Percentiles rank a stretch among this genome's conserved stretches.
Conservation (phyloP, 2,888 invertebrate species). For the Melanotus villosus region DNA sequence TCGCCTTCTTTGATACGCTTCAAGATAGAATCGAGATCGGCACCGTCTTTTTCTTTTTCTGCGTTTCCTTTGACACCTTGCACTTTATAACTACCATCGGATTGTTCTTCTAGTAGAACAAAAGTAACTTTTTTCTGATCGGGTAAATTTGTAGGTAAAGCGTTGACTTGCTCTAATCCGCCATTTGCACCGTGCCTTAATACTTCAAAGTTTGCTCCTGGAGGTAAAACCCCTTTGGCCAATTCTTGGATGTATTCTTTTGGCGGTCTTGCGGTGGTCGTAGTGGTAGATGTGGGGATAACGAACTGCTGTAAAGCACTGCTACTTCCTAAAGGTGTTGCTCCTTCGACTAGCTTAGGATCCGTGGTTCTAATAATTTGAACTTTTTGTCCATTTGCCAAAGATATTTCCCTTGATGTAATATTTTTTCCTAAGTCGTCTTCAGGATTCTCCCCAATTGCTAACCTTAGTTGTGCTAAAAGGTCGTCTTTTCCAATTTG, state of each 20-base stretch:
- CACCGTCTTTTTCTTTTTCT: constrained; percentile 78
- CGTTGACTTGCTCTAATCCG: constrained; percentile 78
- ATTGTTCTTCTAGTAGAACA: constrained; percentile 88
- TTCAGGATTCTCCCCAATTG: constrained; percentile 78
- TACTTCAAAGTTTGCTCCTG: constrained; percentile 85
- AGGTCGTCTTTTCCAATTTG: constrained; percentile 80
- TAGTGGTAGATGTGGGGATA: constrained; percentile 67
- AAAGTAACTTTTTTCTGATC: constrained; percentile 88
- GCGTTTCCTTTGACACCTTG: constrained; percentile 87
- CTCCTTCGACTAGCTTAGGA: constrained; percentile 74
- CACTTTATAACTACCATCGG: constrained; percentile 88
- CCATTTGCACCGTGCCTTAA: constrained; percentile 83
- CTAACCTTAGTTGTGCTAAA: constrained; percentile 81
- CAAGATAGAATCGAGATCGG: constrained; percentile 85
- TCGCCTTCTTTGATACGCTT: constrained; percentile 87
- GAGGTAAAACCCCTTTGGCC: constrained; percentile 84
- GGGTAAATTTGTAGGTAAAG: constrained; percentile 73
- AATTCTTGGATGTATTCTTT: constrained; percentile 81
- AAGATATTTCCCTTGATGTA: constrained; percentile 80
- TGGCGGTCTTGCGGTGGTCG: constrained; percentile 75
- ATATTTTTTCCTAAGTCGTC: constrained; percentile 79
- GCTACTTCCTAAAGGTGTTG: constrained; percentile 68
- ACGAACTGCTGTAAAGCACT: constrained; percentile 63
- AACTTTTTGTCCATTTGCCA: constrained; percentile 83
- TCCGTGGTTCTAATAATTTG: constrained; percentile 78